phyloP scores from a whole-genome alignment of 2,888 invertebrate genomes.

The Diogma glabrata region DNA sequence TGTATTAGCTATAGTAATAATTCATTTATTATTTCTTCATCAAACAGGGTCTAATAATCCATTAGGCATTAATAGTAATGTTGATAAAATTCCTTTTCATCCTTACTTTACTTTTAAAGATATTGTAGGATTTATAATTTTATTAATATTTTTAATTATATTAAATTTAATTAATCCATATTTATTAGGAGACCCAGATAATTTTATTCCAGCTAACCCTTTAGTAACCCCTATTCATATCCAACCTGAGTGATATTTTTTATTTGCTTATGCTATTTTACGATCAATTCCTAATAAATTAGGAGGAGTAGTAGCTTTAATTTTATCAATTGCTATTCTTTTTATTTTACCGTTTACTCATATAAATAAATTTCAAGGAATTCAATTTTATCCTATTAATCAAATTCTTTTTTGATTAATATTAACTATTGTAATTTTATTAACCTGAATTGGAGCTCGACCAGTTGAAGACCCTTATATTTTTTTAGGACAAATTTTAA shows the following conservation, averaged over 20 bases:
- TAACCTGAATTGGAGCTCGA: constrained; percentile 61
- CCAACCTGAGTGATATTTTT: constrained; percentile 76
- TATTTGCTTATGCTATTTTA: constrained; percentile 71
- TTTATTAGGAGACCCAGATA: constrained; percentile 57
- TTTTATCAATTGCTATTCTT: constrained; percentile 53
- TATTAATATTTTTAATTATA: too few species aligned
- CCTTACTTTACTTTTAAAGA: constrained; percentile 55
- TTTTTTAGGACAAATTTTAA: too few species aligned
- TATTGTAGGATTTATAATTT: constrained; percentile 45
- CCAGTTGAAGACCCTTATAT: too few species aligned
- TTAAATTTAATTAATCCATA: constrained; percentile 46
- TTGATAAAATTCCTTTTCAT: constrained; percentile 58
- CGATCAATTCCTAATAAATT: constrained; percentile 71
- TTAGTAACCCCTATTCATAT: constrained; percentile 56
- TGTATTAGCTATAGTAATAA: constrained; percentile 45
- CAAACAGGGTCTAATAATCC: constrained; percentile 58
- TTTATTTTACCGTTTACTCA: constrained; percentile 46
- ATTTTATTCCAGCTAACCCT: constrained; percentile 46
- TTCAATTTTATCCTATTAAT: constrained; percentile 46
- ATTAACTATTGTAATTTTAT: constrained; percentile 39
- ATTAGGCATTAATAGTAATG: constrained; percentile 49
- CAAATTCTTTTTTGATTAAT: constrained; percentile 46
- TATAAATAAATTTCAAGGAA: constrained; percentile 45
- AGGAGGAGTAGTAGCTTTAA: constrained; percentile 47
- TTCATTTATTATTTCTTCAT: constrained; percentile 54